Percentiles rank a stretch among this genome's conserved stretches.
phyloP scores from a whole-genome alignment of 2,888 invertebrate species.

The Dilophus febrilis region DNA sequence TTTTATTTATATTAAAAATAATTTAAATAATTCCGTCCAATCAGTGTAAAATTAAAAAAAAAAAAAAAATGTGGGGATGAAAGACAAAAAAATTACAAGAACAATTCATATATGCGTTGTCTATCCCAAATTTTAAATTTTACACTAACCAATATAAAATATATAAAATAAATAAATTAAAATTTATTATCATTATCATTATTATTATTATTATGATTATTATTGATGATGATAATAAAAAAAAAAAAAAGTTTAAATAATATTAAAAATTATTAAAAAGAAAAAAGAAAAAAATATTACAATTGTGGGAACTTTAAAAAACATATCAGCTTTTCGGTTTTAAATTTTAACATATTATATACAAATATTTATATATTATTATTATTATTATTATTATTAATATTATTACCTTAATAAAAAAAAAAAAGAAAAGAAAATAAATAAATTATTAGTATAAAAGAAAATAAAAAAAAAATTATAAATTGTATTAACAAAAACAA shows the following conservation, averaged over 20 bases:
- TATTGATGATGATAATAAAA: constrained; percentile 1
- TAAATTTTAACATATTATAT: neutral
- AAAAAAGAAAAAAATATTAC: constrained; percentile 3
- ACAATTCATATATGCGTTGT: too few species aligned
- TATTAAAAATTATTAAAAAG: neutral
- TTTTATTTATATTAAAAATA: too few species aligned
- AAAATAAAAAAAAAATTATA: neutral
- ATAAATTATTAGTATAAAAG: neutral
- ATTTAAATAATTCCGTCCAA: too few species aligned
- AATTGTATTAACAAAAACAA: neutral
- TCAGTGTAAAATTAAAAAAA: too few species aligned
- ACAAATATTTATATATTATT: neutral
- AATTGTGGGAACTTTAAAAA: constrained; percentile 5
- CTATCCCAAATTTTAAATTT: too few species aligned
- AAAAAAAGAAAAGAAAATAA: neutral
- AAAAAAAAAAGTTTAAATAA: constrained; percentile 2
- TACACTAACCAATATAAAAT: too few species aligned
- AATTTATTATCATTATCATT: too few species aligned
- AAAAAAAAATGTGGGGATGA: too few species aligned
- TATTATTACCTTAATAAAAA: neutral
- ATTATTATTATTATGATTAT: too few species aligned
- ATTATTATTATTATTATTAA: neutral
- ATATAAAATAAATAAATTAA: too few species aligned
- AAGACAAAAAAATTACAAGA: too few species aligned
- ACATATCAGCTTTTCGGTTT: constrained; percentile 5